Percentiles rank a stretch among this genome's conserved stretches.
These are phyloP conservation scores for Artibeus lituratus DNA, from an alignment of 2,797 vertebrate species.

Conservation along the genomic window DNA sequence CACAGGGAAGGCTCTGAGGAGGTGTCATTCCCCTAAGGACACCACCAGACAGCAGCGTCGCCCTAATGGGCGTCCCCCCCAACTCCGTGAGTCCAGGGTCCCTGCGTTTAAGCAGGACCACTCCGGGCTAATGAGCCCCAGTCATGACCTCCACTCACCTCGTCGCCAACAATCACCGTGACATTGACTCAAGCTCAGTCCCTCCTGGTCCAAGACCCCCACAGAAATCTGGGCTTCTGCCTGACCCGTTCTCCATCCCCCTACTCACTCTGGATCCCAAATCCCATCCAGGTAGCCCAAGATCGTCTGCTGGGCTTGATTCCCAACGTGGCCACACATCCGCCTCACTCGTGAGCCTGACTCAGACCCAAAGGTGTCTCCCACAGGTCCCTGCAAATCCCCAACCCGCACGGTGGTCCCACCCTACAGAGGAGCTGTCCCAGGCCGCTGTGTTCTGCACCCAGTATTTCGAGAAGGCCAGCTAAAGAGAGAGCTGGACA, in stretches of 20 bases:
- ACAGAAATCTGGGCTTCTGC: neutral
- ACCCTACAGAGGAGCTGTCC: neutral
- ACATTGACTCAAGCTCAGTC: fast-evolving
- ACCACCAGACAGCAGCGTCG: neutral
- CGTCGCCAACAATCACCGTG: neutral
- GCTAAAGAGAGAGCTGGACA: neutral
- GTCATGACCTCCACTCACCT: neutral
- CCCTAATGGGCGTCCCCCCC: too few relatives aligned
- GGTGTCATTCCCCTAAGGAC: neutral
- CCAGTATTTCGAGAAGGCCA: neutral
- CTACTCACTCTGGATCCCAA: neutral
- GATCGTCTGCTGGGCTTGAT: neutral
- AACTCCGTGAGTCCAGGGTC: neutral
- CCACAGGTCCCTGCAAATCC: neutral
- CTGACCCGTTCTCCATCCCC: fast-evolving
- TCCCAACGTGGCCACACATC: neutral
- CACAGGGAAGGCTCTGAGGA: neutral
- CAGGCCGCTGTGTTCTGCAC: neutral
- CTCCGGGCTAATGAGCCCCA: neutral
- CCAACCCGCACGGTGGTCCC: neutral
- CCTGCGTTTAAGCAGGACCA: neutral
- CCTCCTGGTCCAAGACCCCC: neutral
- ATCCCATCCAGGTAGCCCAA: neutral
- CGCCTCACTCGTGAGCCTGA: neutral
- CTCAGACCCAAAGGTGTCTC: neutral